Conservation (phyloP, 2,113 vertebrate genomes). For the Arizona elegans region DNA sequence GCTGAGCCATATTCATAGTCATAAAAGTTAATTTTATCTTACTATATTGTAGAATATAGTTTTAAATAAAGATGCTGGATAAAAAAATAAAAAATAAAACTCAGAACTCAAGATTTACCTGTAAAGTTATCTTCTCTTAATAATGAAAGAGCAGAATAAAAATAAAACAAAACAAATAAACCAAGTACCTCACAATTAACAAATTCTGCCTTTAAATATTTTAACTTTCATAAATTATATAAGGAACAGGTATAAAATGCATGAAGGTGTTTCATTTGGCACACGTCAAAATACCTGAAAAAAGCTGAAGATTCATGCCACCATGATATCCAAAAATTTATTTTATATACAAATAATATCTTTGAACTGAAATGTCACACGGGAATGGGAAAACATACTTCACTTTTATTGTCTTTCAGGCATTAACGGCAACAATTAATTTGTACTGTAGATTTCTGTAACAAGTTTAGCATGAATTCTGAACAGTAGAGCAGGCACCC, state of each 20-base stretch:
- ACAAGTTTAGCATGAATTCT: constrained; percentile 56
- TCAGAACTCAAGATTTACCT: not conserved
- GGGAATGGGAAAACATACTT: constrained; percentile 71
- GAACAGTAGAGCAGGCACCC: constrained; percentile 56
- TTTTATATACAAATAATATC: fast-evolving
- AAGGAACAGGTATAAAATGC: not conserved
- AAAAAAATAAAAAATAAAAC: not conserved
- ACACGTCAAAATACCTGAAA: fast-evolving
- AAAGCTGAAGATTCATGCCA: fast-evolving
- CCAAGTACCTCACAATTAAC: not conserved
- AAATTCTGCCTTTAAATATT: not conserved
- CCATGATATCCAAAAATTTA: fast-evolving
- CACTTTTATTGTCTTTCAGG: constrained; percentile 79
- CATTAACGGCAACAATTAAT: constrained; percentile 75
- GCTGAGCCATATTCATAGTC: not conserved
- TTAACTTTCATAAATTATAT: not conserved
- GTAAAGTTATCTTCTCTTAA: not conserved
- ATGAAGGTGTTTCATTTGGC: fast-evolving
- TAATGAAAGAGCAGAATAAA: not conserved
- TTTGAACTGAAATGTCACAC: constrained; percentile 57
- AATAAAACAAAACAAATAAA: not conserved
- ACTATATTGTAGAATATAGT: not conserved
- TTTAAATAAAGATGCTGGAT: not conserved
- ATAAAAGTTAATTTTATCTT: not conserved
- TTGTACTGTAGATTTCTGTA: constrained; percentile 64